phyloP scores from a whole-genome alignment of 1,140 invertebrate genomes.

The Harpegnathos saltator region DNA sequence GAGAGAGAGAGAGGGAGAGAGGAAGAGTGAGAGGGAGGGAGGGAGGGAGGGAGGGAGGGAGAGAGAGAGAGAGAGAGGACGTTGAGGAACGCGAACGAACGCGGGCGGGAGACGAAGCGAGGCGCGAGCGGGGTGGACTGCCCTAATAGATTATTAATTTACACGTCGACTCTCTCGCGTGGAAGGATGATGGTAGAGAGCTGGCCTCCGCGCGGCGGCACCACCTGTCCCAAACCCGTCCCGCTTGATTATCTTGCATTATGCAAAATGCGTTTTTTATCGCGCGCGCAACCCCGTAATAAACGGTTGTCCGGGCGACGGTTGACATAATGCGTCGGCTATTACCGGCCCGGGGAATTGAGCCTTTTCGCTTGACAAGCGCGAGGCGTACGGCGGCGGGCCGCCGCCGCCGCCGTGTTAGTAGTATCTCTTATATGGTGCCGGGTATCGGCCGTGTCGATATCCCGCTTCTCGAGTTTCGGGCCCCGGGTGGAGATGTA shows the following conservation, averaged over 20 bases:
- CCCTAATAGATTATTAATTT: slow-evolving; percentile 84
- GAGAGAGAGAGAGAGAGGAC: slow-evolving; percentile 5
- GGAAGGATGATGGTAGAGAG: slow-evolving; percentile 70
- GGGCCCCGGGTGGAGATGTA: slow-evolving; percentile 47
- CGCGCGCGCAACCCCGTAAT: slow-evolving; percentile 79
- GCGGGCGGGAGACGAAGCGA: slow-evolving; percentile 33
- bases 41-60: slow-evolving; percentile 38
- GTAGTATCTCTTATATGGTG: neutral
- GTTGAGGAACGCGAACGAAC: too few species aligned
- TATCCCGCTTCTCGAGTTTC: slow-evolving; percentile 51
- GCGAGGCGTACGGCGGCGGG: slow-evolving; percentile 4
- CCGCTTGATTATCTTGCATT: slow-evolving; percentile 84
- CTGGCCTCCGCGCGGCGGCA: slow-evolving; percentile 43
- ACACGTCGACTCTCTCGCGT: slow-evolving; percentile 75
- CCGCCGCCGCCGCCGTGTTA: neutral
- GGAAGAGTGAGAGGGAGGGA: slow-evolving; percentile 19
- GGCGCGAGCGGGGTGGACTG: slow-evolving; percentile 48
- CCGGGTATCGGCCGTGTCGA: slow-evolving; percentile 29
- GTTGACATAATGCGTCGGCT: slow-evolving; percentile 85
- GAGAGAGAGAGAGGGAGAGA: slow-evolving; percentile 40
- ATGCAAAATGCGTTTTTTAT: slow-evolving; percentile 85
- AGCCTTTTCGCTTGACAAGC: slow-evolving; percentile 79
- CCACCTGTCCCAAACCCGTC: slow-evolving; percentile 82
- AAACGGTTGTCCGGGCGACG: slow-evolving; percentile 83
- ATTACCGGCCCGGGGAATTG: slow-evolving; percentile 79